A percentile compares a stretch with the other conserved stretches of the same genome.
Evolutionary conservation across 2,888 invertebrate species (phyloP).

Genomic region (Thymelicus lineola): DNA sequence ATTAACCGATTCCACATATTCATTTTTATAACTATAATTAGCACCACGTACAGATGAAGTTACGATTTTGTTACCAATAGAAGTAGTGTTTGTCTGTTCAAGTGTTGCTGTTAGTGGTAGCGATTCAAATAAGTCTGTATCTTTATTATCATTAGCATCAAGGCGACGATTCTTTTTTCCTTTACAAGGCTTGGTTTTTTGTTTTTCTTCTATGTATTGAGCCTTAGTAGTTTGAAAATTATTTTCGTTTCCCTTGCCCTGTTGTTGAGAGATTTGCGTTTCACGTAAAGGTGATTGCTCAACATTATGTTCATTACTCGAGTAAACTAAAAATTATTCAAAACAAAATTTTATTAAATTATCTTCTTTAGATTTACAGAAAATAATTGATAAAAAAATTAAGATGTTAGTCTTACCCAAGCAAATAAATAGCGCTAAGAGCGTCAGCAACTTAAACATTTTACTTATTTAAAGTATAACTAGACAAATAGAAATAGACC

Average conservation of each 20-base stretch:
- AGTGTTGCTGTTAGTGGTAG: background rate
- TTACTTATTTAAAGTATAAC: background rate
- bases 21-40: background rate
- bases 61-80: background rate
- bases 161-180: background rate
- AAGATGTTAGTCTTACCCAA: constrained; percentile 8
- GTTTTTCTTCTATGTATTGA: constrained; percentile 22
- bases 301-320: background rate
- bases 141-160: background rate
- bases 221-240: constrained; percentile 17
- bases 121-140: background rate
- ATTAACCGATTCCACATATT: background rate
- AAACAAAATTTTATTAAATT: too few species aligned
- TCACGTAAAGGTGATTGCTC: background rate
- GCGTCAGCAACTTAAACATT: constrained; percentile 15
- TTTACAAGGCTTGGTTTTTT: constrained; percentile 1
- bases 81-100: background rate
- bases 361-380: background rate
- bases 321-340: constrained; percentile 6
- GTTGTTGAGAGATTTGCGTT: background rate
- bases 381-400: background rate
- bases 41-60: background rate
- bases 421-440: constrained; percentile 23
- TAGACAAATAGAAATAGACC: too few species aligned
- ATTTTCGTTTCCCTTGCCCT: background rate